Base-by-base conservation (phyloP, 37 sponge, comb jelly and placozoan genomes). In the Spongia lamella region DNA sequence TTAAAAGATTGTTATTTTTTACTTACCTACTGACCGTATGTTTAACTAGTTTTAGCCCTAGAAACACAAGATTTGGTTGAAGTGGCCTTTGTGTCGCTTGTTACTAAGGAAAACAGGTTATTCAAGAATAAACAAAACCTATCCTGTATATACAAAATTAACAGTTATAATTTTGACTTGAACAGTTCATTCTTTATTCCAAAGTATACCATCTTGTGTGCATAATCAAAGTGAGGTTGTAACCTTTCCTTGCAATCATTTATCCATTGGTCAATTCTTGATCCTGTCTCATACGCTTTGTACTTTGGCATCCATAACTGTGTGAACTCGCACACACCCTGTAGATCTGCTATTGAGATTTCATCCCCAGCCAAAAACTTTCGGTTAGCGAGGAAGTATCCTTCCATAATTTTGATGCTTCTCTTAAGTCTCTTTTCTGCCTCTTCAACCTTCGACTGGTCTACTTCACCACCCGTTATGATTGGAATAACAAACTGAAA, bases 271-370 rank as follows among this genome's bases (percentile, higher is more conserved):
- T 76, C 70, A 0, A 90, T 72, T 27, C 65, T 80, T 20, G 91
- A 86, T 7, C 40, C 58, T 9, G 72, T 86, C 14, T 53, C 56
- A 24, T 70, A 62, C 19, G 72, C 55, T 17, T 81, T 66, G 21
- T 47, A 26, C 0, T 73, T 79, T 21, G 56, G 60, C 76, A 85
- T 59, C 83, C 83, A 85, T 47, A 76, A 78, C 71, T 90, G 86
- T 0, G 86, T 79, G 34, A 85, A 61, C 63, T 90, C 91, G 72
- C 91, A 90, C 37, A 85, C 59, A 9, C 86, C 91, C 50, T 85
- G 91, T 19, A 90, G 60, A 76, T 90, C 91, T 20, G 91, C 91
- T 50, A 90, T 85, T 34, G 91, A 81, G 65, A 90, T 90, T 30
- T 75, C 70, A 14, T 78, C 66, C n/a, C 91, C 78, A 57, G 20